These are phyloP conservation scores for Oreochromis aureus DNA, from an alignment of 2,113 vertebrate species.

Conservation along the genomic window DNA sequence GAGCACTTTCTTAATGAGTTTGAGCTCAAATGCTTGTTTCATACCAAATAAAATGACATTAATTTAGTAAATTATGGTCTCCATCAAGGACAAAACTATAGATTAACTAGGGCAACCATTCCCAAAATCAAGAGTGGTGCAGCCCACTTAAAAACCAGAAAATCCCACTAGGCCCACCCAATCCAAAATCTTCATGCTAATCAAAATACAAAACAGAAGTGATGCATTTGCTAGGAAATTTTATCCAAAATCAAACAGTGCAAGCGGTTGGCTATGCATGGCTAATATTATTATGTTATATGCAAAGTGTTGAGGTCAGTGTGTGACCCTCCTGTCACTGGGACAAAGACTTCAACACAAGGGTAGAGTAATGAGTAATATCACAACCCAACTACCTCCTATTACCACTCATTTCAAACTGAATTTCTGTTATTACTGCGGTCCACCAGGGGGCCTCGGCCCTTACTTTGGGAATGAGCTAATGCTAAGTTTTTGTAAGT, in stretches of 20 bases:
- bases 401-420: background rate
- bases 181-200: background rate
- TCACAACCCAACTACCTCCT: background rate
- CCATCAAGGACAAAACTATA: background rate
- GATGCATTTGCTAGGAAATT: background rate
- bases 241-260: accelerated
- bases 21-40: background rate
- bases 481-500: background rate
- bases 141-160: background rate
- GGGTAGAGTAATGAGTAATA: background rate
- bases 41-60: background rate
- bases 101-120: background rate
- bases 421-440: background rate
- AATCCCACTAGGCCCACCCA: background rate
- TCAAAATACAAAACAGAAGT: background rate
- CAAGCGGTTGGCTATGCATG: background rate
- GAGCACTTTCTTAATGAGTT: background rate
- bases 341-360: background rate
- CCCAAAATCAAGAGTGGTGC: background rate
- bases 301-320: background rate
- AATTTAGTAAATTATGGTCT: background rate
- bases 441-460: background rate
- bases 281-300: background rate
- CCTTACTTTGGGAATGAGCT: background rate
- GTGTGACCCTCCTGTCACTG: background rate